Evolutionary conservation across 2,888 invertebrate genomes (phyloP).

Genomic region (Melikaiella ostensackeni): DNA sequence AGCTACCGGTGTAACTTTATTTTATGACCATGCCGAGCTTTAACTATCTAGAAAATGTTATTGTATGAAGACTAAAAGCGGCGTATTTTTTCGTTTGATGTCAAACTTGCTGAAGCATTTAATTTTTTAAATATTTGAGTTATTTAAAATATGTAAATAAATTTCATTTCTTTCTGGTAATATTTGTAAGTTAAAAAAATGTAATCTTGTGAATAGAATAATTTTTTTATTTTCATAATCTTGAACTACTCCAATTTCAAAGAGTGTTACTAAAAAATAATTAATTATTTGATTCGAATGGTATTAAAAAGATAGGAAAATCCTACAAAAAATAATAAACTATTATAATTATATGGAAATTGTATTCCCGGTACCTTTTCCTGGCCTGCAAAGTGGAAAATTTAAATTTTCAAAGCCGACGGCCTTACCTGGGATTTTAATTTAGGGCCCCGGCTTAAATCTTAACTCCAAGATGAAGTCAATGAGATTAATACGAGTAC

Average conservation of each 20-base stretch:
- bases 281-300: no score
- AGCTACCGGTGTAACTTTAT: constrained; percentile 9
- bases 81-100: not conserved
- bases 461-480: not conserved
- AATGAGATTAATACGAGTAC: not conserved
- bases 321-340: not conserved
- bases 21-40: not conserved
- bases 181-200: no score
- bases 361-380: not conserved
- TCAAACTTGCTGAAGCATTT: not conserved
- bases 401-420: not conserved
- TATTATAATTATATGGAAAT: no score
- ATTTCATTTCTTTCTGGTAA: no score
- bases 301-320: not conserved
- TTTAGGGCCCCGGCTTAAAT: constrained; percentile 30
- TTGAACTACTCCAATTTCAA: no score
- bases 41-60: not conserved
- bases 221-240: not conserved
- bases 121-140: no score
- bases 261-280: no score
- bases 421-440: constrained; percentile 10
- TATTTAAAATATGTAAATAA: no score
- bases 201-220: no score
- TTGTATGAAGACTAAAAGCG: not conserved
- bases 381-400: not conserved